These are phyloP conservation scores for Lepidiolamprologus cunningtoni DNA, from an alignment of 2,113 vertebrate genomes.

Conservation along the genomic window DNA sequence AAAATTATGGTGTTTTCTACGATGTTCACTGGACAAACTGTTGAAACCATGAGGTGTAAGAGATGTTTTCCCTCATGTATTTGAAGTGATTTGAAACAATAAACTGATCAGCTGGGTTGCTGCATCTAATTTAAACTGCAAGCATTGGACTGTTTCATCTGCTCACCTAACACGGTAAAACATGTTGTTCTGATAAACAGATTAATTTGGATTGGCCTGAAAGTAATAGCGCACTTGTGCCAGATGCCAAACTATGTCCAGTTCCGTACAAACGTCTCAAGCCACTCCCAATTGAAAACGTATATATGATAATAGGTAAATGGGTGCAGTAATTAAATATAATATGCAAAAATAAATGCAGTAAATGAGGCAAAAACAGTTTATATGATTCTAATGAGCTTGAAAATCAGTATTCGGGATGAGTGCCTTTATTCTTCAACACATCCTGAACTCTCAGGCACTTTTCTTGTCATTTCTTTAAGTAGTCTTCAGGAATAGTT, in stretches of 20 bases:
- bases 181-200: neutral
- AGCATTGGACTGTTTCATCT: neutral
- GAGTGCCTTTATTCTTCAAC: neutral
- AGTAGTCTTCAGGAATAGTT: neutral
- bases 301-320: neutral
- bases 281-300: neutral
- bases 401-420: accelerated
- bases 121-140: neutral
- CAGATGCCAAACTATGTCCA: neutral
- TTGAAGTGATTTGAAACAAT: conserved; percentile 60
- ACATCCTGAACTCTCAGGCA: neutral
- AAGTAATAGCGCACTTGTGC: neutral
- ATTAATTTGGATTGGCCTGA: neutral
- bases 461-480: neutral
- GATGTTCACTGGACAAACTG: neutral
- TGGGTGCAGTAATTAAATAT: neutral
- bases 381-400: neutral
- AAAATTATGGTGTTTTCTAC: conserved; percentile 33
- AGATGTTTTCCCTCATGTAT: conserved; percentile 31
- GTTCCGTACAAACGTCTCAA: neutral
- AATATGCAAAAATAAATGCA: neutral
- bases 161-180: neutral
- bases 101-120: conserved; percentile 31
- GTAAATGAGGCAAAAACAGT: neutral
- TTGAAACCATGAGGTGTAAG: neutral